Percentiles rank a stretch among this genome's conserved stretches.
These are phyloP conservation scores for Dryoscopus gambensis DNA, from an alignment of 2,113 vertebrate genomes.

Conservation along the genomic window DNA sequence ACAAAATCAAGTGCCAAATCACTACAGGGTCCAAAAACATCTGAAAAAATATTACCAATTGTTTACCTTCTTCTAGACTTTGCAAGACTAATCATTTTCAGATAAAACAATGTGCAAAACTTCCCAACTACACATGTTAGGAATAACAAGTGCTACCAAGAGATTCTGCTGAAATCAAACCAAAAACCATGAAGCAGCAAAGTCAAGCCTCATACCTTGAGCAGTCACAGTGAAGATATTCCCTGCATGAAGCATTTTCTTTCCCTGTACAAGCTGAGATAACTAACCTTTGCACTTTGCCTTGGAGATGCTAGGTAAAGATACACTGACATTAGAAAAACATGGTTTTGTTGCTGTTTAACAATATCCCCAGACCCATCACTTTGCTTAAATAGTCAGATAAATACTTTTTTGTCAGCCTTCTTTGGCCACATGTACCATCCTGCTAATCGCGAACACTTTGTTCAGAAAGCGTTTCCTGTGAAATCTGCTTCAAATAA, in stretches of 20 bases:
- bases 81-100: slow-evolving; percentile 79
- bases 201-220: slow-evolving; percentile 57
- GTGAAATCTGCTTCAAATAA: slow-evolving; percentile 73
- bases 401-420: slow-evolving; percentile 59
- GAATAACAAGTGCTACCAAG: slow-evolving; percentile 71
- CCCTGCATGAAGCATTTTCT: slow-evolving; percentile 37
- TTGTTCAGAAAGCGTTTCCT: slow-evolving; percentile 69
- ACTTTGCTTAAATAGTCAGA: slow-evolving; percentile 49
- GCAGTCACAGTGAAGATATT: slow-evolving; percentile 66
- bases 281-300: slow-evolving; percentile 8
- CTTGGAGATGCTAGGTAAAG: slow-evolving; percentile 13
- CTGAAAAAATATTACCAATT: slow-evolving; percentile 41
- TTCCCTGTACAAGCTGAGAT: not conserved
- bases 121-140: slow-evolving; percentile 56
- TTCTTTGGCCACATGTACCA: slow-evolving; percentile 70
- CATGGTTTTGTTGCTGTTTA: slow-evolving; percentile 36
- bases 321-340: slow-evolving; percentile 24
- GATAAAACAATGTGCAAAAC: slow-evolving; percentile 75
- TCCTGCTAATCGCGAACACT: not conserved
- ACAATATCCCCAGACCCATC: slow-evolving; percentile 53
- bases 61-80: slow-evolving; percentile 69
- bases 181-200: slow-evolving; percentile 1
- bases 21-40: slow-evolving; percentile 69
- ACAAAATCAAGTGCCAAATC: slow-evolving; percentile 75
- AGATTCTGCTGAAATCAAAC: slow-evolving; percentile 55